Base-by-base conservation (phyloP, 2,888 invertebrate genomes). In the Asteroscopus sphinx region DNA sequence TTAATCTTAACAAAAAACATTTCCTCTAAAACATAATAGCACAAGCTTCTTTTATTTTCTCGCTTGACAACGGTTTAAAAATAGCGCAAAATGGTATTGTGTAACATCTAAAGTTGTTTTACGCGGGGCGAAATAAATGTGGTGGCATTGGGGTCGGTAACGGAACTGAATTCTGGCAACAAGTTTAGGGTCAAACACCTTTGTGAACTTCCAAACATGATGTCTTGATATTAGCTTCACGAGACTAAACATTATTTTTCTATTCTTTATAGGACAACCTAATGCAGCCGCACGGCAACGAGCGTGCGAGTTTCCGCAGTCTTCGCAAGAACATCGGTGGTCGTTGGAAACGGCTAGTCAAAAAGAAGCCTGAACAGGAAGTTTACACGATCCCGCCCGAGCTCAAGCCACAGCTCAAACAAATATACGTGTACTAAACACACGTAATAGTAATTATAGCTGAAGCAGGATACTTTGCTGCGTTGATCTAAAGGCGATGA, bases 321-420 rank as follows among this genome's bases (percentile, higher is more conserved):
- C 96, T 97, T 91, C 96, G 97, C 79, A 97, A 97, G 90, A 97
- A 97, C 89, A 96, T 97, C 81, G 97, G 97, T 82, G 97, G 97
- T 82, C 96, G 97, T 86, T 97, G 97, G 96, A 96, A 97, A 90
- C 96, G 97, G 84, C 95, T 97, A 80, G 97, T 97, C 76, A 97
- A 97, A 89, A 96, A 96, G 95, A 97, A 97, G 95, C 96, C 97
- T 71, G 96, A 96, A 85, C 96, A 96, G 89, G 97, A 97, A 87
- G 96, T 96, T 73, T 97, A 97, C 94, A 96, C 96, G 90, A 97
- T 98, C 95, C 97, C 97, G 79, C 97, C 97, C 58, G 97, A 97
- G 94, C 95, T 97, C 83, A 97, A 97, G 90, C 97, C 97, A 78
- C 97, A 98, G 94, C 95, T 98, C 78, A 97, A 97, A 94, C 96